phyloP scores from a whole-genome alignment of 2,888 invertebrate genomes.

The Linnaemya tessellans region DNA sequence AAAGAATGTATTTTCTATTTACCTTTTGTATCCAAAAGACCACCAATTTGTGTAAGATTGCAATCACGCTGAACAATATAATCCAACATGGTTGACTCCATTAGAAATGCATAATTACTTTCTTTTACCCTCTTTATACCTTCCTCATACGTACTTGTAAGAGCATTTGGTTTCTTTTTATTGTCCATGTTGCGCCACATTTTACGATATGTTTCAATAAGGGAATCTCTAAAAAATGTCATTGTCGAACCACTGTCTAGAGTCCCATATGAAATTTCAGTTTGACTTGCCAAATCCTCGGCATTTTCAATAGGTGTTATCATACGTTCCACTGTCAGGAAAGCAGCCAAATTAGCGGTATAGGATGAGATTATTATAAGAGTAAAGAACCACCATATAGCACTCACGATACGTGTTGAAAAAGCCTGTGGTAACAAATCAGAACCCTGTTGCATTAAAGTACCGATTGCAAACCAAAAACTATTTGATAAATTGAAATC shows the following conservation, averaged over 20 bases:
- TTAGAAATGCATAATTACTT: conserved; percentile 93
- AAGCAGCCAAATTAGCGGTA: conserved; percentile 95
- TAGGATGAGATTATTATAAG: conserved; percentile 95
- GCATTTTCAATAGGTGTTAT: conserved; percentile 93
- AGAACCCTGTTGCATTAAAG: conserved; percentile 93
- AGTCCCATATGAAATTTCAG: conserved; percentile 93
- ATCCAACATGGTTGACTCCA: conserved; percentile 95
- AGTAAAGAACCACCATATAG: conserved; percentile 96
- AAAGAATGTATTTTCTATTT: conserved; percentile 8
- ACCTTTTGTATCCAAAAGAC: conserved; percentile 91
- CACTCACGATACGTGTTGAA: conserved; percentile 91
- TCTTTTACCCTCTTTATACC: conserved; percentile 90
- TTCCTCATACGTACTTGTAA: conserved; percentile 89
- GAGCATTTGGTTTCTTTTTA: conserved; percentile 86
- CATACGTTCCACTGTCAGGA: conserved; percentile 94
- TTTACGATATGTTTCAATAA: conserved; percentile 90
- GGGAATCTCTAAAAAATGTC: conserved; percentile 94
- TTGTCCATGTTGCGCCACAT: conserved; percentile 94
- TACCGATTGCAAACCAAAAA: conserved; percentile 95
- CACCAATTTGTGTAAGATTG: conserved; percentile 94
- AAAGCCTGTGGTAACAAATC: conserved; percentile 88
- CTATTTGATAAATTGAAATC: conserved; percentile 89
- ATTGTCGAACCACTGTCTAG: conserved; percentile 93
- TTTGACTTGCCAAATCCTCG: conserved; percentile 92
- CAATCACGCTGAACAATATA: conserved; percentile 92